These are phyloP conservation scores for Stomorhina lunata DNA, from an alignment of 2,888 invertebrate genomes.

Conservation along the genomic window DNA sequence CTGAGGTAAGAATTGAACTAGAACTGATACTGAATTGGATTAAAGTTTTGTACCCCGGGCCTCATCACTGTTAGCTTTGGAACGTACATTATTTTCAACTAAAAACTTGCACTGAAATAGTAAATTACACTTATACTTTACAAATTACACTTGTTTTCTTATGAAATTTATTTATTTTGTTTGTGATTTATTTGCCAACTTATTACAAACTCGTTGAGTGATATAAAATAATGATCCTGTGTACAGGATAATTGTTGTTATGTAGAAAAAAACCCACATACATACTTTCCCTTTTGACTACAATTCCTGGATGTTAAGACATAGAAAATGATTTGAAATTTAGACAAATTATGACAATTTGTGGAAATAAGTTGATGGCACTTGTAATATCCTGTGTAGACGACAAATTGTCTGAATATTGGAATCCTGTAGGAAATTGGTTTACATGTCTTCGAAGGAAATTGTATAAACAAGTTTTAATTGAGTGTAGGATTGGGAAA, in stretches of 20 bases:
- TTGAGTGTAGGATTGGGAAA: no score
- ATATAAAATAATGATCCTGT: no score
- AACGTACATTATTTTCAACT: no score
- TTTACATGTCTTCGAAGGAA: not conserved
- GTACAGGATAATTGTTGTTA: no score
- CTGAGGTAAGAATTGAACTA: no score
- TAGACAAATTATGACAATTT: not conserved
- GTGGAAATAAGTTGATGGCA: not conserved
- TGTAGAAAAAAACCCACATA: no score
- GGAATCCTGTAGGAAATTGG: not conserved
- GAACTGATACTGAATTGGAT: no score
- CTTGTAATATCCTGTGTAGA: not conserved
- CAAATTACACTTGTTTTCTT: conserved; percentile 3
- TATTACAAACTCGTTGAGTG: not conserved
- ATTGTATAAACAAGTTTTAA: no score
- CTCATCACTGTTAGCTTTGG: no score
- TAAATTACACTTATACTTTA: not conserved
- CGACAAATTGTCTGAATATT: not conserved
- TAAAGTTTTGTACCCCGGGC: no score
- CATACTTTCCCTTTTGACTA: no score
- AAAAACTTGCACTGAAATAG: not conserved
- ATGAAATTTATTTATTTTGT: not conserved
- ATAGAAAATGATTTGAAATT: not conserved
- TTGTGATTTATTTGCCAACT: not conserved
- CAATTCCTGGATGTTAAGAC: not conserved